Evolutionary conservation across 92 coral and sea anemone species (phyloP).

Genomic region (Galaxea fascicularis): DNA sequence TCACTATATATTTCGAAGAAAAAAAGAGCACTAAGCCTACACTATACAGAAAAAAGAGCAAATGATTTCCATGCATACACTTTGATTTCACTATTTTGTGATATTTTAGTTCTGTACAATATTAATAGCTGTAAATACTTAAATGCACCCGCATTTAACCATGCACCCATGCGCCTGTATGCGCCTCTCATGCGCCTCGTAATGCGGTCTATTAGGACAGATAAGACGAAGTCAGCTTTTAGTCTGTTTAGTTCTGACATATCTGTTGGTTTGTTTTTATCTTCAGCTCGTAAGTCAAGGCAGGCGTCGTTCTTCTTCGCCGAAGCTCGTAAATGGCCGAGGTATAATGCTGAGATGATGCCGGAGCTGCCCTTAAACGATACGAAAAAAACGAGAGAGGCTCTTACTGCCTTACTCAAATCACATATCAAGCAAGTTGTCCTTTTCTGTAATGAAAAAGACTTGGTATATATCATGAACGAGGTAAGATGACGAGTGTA

Average conservation of each 20-base stretch:
- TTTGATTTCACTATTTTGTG: too few species aligned
- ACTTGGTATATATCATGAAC: slow-evolving; percentile 82
- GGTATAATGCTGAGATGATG: slow-evolving; percentile 81
- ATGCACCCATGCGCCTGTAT: too few species aligned
- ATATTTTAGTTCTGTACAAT: neutral
- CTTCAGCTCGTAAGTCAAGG: slow-evolving; percentile 66
- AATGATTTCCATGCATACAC: too few species aligned
- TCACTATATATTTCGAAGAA: too few species aligned
- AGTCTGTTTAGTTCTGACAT: neutral
- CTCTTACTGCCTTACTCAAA: slow-evolving; percentile 62
- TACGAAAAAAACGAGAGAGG: slow-evolving; percentile 35
- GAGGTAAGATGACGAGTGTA: slow-evolving; percentile 56
- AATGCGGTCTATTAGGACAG: too few species aligned
- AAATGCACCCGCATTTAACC: too few species aligned
- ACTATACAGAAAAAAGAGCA: too few species aligned
- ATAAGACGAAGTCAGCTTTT: neutral
- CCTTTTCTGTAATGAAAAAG: slow-evolving; percentile 78
- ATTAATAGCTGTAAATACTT: too few species aligned
- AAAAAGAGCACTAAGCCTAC: too few species aligned
- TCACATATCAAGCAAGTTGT: slow-evolving; percentile 83
- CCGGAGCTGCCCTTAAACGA: slow-evolving; percentile 80
- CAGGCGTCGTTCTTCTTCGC: slow-evolving; percentile 76
- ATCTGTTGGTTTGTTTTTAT: neutral
- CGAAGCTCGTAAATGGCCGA: slow-evolving; percentile 51
- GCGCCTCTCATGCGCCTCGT: too few species aligned